Evolutionary conservation across 2,888 invertebrate genomes (phyloP).

Genomic region (Tetragonisca angustula): DNA sequence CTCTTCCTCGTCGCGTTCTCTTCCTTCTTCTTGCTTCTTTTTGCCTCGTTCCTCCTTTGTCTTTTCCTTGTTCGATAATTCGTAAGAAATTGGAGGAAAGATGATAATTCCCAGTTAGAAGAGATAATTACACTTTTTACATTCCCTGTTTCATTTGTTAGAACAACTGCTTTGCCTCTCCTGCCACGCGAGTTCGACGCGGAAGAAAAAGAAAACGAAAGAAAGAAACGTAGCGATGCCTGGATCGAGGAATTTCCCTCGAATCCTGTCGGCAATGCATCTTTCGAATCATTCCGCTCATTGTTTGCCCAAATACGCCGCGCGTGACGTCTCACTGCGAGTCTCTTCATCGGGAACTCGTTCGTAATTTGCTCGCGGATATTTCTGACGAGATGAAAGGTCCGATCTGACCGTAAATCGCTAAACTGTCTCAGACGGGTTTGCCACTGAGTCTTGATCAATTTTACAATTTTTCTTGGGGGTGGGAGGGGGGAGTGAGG

Average conservation of each 20-base stretch:
- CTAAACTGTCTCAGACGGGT: neutral
- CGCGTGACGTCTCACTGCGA: slow-evolving; percentile 41
- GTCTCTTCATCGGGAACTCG: slow-evolving; percentile 12
- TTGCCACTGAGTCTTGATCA: no score
- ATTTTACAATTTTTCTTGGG: neutral
- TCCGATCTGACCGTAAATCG: neutral
- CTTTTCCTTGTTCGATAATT: neutral
- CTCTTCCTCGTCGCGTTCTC: neutral
- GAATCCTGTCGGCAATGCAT: slow-evolving; percentile 32
- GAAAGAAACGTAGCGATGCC: slow-evolving; percentile 1
- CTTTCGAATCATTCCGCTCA: slow-evolving; percentile 40
- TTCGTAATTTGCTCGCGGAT: slow-evolving; percentile 40
- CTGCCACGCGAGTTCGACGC: neutral
- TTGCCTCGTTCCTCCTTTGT: neutral
- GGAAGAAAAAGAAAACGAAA: neutral
- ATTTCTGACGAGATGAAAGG: slow-evolving; percentile 36
- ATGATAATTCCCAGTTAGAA: no score
- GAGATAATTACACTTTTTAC: no score
- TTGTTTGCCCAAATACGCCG: slow-evolving; percentile 50
- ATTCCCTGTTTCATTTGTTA: no score
- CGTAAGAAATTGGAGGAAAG: neutral
- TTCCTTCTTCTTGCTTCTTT: neutral
- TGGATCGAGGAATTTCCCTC: slow-evolving; percentile 28
- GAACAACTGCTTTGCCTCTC: neutral
- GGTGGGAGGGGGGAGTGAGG: neutral